Percentiles rank a stretch among this genome's conserved stretches.
Evolutionary conservation across 2,888 invertebrate species (phyloP).

Genomic region (Dryobota labecula): DNA sequence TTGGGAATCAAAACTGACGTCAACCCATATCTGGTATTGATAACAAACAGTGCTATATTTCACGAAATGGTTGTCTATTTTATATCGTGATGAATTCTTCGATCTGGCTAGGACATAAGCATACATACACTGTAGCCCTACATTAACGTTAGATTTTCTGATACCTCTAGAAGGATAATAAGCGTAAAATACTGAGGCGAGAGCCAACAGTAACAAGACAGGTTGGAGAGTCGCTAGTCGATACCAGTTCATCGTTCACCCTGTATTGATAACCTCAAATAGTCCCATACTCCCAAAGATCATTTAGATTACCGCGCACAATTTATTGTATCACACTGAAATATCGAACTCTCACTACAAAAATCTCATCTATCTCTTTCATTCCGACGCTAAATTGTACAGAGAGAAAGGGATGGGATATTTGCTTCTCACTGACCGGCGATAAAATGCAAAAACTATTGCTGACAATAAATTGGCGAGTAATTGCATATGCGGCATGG

Average conservation of each 20-base stretch:
- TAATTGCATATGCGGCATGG: slow-evolving; percentile 51
- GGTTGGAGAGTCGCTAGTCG: neutral
- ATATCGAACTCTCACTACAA: slow-evolving; percentile 13
- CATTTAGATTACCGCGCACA: slow-evolving; percentile 28
- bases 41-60: neutral
- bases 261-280: slow-evolving; percentile 28
- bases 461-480: slow-evolving; percentile 58
- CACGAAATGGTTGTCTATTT: neutral
- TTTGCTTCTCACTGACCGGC: slow-evolving; percentile 23
- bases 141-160: neutral
- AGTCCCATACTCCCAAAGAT: slow-evolving; percentile 30
- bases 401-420: slow-evolving; percentile 13
- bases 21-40: neutral
- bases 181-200: neutral
- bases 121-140: neutral
- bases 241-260: neutral
- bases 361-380: slow-evolving; percentile 24
- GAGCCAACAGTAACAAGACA: neutral
- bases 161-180: neutral
- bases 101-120: neutral
- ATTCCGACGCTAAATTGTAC: neutral
- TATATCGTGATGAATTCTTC: neutral
- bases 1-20: neutral
- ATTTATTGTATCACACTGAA: slow-evolving; percentile 40
- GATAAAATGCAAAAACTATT: slow-evolving; percentile 56